Percentiles rank a stretch among this genome's conserved stretches.
These are phyloP conservation scores for Stegostoma tigrinum DNA, from an alignment of 2,113 vertebrate genomes.

Conservation along the genomic window DNA sequence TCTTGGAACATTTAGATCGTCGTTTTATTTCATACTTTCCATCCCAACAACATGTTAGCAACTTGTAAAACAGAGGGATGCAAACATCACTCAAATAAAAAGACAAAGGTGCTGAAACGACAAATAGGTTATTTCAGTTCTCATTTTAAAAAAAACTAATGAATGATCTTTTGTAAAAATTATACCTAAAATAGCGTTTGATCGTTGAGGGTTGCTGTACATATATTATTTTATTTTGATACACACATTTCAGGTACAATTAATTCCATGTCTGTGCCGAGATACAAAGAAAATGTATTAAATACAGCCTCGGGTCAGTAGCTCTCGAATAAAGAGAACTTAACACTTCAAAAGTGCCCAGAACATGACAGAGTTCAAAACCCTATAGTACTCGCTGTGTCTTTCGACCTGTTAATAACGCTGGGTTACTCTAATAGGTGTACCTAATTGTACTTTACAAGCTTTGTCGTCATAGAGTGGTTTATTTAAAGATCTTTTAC, in stretches of 20 bases:
- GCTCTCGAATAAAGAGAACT: not conserved
- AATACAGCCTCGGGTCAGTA: not conserved
- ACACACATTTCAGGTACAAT: conserved; percentile 33
- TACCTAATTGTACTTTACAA: conserved; percentile 11
- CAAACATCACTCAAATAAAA: not conserved
- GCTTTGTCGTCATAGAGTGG: not conserved
- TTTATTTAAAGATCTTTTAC: not conserved
- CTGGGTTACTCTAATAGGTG: not conserved
- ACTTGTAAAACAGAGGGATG: not conserved
- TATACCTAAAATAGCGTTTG: conserved; percentile 14
- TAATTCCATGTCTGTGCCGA: conserved; percentile 27
- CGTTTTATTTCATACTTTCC: not conserved
- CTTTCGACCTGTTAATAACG: not conserved
- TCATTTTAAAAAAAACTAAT: not conserved
- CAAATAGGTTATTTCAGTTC: not conserved
- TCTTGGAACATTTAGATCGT: not conserved
- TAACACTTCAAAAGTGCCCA: conserved; percentile 28
- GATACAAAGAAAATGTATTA: conserved; percentile 34
- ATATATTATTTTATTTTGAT: conserved; percentile 37
- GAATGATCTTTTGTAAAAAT: not conserved
- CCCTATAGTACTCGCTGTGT: not conserved
- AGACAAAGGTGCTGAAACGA: not conserved
- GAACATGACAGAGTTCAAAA: conserved; percentile 18
- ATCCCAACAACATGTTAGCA: too few species aligned
- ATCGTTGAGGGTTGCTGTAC: conserved; percentile 24